Conservation (phyloP, 2,113 vertebrate species). For the Collichthys lucidus region DNA sequence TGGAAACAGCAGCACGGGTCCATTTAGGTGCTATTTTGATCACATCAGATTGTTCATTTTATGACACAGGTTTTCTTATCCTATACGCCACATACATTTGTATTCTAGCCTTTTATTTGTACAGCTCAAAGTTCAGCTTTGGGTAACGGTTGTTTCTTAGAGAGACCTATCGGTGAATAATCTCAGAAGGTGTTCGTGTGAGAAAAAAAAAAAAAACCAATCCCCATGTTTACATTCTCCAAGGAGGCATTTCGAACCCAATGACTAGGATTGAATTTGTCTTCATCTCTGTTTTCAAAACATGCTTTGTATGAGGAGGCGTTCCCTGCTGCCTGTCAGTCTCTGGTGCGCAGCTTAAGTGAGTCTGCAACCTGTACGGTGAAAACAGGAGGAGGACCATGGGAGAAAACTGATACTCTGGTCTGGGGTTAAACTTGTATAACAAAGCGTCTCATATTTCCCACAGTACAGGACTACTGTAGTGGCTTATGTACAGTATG, state of each 20-base stretch:
- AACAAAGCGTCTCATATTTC: constrained; percentile 45
- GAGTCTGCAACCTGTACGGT: constrained; percentile 14
- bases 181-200: not conserved
- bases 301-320: constrained; percentile 30
- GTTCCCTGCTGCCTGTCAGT: constrained; percentile 22
- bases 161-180: not conserved
- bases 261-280: constrained; percentile 24
- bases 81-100: not conserved
- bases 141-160: not conserved
- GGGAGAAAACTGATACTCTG: constrained; percentile 43
- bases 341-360: constrained; percentile 12
- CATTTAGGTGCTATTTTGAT: not conserved
- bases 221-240: constrained; percentile 31
- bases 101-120: not conserved
- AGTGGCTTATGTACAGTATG: not conserved
- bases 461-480: constrained; percentile 27
- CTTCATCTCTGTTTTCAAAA: constrained; percentile 58
- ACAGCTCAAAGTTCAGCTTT: not conserved
- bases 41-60: not conserved
- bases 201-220: constrained; percentile 6
- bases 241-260: constrained; percentile 13
- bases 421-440: constrained; percentile 31
- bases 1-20: not conserved
- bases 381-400: constrained; percentile 40
- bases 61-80: not conserved